These are phyloP conservation scores for Falco concolor DNA, from an alignment of 2,797 vertebrate species.

Conservation along the genomic window DNA sequence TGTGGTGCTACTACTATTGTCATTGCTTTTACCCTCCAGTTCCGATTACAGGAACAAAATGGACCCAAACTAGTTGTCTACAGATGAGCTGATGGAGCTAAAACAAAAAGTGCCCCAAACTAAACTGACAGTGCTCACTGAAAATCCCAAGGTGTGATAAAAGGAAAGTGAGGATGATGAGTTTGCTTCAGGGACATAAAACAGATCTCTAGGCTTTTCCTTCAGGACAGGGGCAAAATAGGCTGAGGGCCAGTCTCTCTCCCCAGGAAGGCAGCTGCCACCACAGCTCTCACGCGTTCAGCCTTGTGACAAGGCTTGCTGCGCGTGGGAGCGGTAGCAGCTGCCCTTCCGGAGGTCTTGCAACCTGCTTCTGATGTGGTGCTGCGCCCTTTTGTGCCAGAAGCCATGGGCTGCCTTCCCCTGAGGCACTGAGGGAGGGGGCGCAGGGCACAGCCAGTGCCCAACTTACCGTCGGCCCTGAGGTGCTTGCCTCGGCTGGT, in stretches of 20 bases:
- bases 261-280: background rate
- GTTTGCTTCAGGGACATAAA: background rate
- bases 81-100: background rate
- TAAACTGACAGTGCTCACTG: background rate
- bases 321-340: background rate
- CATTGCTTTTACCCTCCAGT: background rate
- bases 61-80: background rate
- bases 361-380: accelerated
- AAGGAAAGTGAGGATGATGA: background rate
- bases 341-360: background rate
- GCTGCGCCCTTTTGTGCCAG: background rate
- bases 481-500: background rate
- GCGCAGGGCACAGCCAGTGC: background rate
- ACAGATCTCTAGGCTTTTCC: background rate
- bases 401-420: background rate
- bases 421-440: accelerated
- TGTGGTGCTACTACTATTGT: slow-evolving; percentile 17
- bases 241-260: background rate
- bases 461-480: accelerated
- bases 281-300: background rate
- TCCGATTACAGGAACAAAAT: background rate
- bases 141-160: background rate
- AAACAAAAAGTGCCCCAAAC: background rate
- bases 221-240: background rate
- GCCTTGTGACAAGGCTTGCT: background rate